Conservation (phyloP, 2,888 invertebrate species). For the Hirtodrosophila alboralis region DNA sequence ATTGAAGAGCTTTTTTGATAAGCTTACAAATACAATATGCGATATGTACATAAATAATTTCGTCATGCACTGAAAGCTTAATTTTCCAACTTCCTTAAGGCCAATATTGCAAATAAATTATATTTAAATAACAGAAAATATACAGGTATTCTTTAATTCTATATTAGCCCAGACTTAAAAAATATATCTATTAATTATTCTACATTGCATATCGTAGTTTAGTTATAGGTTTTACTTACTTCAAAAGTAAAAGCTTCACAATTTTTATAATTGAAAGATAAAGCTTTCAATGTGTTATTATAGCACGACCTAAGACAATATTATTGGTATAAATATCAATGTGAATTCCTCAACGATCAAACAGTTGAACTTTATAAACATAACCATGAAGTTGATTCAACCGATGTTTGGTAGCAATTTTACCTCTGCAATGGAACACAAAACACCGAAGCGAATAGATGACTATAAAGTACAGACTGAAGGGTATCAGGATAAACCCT, state of each 20-base stretch:
- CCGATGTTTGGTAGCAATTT: background rate
- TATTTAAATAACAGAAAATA: too few species aligned
- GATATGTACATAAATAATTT: background rate
- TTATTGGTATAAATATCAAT: slow-evolving; percentile 8
- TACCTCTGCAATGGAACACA: background rate
- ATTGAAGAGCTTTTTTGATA: background rate
- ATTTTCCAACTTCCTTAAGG: too few species aligned
- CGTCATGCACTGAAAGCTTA: background rate
- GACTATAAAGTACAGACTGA: background rate
- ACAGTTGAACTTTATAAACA: background rate
- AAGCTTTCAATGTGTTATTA: background rate
- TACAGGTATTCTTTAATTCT: too few species aligned
- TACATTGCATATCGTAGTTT: too few species aligned
- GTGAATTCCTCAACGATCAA: background rate
- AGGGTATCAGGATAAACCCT: background rate
- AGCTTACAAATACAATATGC: background rate
- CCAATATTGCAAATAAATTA: too few species aligned
- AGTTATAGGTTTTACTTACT: background rate
- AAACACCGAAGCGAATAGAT: background rate
- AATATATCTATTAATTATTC: too few species aligned
- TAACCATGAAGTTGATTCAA: slow-evolving; percentile 1
- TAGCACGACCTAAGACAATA: slow-evolving; percentile 16
- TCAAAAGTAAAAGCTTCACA: background rate
- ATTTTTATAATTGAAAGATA: background rate
- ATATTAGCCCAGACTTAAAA: too few species aligned